Percentiles rank a stretch among this genome's conserved stretches.
Conservation (phyloP, 2,888 invertebrate genomes). For the Philereme transversata region DNA sequence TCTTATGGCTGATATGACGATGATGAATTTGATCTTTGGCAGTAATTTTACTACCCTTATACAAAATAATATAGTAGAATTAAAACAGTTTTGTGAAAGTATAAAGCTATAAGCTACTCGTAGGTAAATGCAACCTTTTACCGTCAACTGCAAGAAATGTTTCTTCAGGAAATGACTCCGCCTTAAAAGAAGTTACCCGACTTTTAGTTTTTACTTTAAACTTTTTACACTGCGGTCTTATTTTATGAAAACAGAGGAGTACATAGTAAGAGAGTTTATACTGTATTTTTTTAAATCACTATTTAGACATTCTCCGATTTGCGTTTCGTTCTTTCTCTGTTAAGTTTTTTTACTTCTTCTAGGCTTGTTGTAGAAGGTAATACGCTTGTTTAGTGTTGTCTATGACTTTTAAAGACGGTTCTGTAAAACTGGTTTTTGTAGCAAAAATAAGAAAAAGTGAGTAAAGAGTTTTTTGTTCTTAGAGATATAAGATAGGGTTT, state of each 20-base stretch:
- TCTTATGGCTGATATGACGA: no score
- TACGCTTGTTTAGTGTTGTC: no score
- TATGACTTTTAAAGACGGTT: no score
- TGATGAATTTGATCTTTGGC: no score
- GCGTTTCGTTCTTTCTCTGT: no score
- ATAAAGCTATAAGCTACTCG: background rate
- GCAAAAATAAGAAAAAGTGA: no score
- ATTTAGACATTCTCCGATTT: conserved; percentile 1
- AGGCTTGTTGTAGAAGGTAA: no score
- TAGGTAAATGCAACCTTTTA: conserved; percentile 21
- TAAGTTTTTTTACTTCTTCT: no score
- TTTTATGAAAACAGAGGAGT: conserved; percentile 17
- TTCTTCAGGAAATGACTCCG: conserved; percentile 22
- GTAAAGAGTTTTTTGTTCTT: no score
- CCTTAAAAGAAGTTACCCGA: conserved; percentile 24
- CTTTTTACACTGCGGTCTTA: conserved; percentile 22
- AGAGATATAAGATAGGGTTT: background rate
- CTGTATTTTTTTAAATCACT: conserved; percentile 3
- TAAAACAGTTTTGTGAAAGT: conserved; percentile 6
- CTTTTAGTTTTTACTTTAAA: conserved; percentile 17
- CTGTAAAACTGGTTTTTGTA: no score
- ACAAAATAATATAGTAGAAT: background rate
- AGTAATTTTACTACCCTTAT: no score
- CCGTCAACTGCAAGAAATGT: conserved; percentile 13
- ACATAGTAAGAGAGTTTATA: background rate